These are phyloP conservation scores for Lucifuga dentata DNA, from an alignment of 2,113 vertebrate species.

Conservation along the genomic window DNA sequence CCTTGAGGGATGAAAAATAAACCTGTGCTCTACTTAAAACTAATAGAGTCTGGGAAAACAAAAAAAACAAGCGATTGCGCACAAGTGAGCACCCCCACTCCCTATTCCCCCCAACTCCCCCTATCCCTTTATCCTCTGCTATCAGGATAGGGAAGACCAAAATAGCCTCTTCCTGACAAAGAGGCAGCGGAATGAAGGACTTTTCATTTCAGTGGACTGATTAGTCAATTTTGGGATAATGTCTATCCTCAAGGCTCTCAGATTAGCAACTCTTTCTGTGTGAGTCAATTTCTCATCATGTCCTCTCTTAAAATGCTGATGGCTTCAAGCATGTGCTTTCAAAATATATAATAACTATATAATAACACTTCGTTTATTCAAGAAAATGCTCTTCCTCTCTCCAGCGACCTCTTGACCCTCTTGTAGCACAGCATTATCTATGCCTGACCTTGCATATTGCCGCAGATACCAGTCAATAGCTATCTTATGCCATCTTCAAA, in stretches of 20 bases:
- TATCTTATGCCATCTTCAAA: constrained; percentile 42
- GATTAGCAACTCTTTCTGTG: constrained; percentile 73
- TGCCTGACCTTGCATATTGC: constrained; percentile 54
- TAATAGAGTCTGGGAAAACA: constrained; percentile 80
- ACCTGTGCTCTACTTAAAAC: constrained; percentile 75
- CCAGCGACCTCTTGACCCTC: constrained; percentile 57
- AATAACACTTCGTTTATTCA: constrained; percentile 69
- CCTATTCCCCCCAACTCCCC: no score
- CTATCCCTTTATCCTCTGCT: constrained; percentile 57
- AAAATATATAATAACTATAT: constrained; percentile 64
- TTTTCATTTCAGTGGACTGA: constrained; percentile 68
- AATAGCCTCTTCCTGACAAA: constrained; percentile 68
- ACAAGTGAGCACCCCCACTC: constrained; percentile 55
- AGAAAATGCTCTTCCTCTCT: constrained; percentile 59
- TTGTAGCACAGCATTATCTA: constrained; percentile 16
- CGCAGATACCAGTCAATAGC: constrained; percentile 40
- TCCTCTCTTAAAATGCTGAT: constrained; percentile 65
- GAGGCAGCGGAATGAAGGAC: constrained; percentile 67
- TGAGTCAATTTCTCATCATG: constrained; percentile 56
- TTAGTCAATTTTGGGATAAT: constrained; percentile 74
- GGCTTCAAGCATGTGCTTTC: constrained; percentile 56
- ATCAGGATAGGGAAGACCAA: constrained; percentile 57
- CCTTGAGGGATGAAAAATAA: constrained; percentile 84
- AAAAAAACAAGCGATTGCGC: constrained; percentile 10
- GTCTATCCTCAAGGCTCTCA: constrained; percentile 69